These are phyloP conservation scores for Latrodectus hesperus DNA, from an alignment of 2,888 invertebrate genomes.

Conservation along the genomic window DNA sequence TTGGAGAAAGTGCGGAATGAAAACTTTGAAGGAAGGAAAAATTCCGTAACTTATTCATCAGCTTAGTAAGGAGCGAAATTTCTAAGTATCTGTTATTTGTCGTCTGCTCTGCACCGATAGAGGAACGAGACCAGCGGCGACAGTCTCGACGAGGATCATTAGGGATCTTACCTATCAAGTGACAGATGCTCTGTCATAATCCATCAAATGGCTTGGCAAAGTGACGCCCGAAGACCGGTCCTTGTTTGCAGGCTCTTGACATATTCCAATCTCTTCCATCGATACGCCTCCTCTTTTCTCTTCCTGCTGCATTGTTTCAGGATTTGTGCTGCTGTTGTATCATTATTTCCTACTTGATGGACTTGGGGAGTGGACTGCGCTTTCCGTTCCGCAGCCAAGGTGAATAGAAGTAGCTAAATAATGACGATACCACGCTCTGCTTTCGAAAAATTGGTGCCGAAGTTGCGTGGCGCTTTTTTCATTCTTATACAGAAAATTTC, in stretches of 20 bases:
- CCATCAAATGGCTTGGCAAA: conserved; percentile 55
- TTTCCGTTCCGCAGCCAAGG: too few species aligned
- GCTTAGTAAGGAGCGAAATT: conserved; percentile 16
- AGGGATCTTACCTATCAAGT: conserved; percentile 58
- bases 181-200: conserved; percentile 63
- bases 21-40: conserved; percentile 9
- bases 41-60: conserved; percentile 56
- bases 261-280: conserved; percentile 57
- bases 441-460: too few species aligned
- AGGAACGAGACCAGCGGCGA: conserved; percentile 26
- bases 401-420: too few species aligned
- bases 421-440: too few species aligned
- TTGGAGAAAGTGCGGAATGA: neutral
- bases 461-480: too few species aligned
- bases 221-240: conserved; percentile 36
- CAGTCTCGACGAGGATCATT: conserved; percentile 54
- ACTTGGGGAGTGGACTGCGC: conserved; percentile 25
- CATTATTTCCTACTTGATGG: conserved; percentile 52
- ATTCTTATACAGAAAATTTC: too few species aligned
- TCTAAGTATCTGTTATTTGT: conserved; percentile 33
- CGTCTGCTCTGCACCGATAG: conserved; percentile 35
- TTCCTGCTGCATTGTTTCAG: conserved; percentile 43
- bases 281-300: conserved; percentile 31
- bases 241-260: conserved; percentile 57
- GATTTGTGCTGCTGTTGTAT: conserved; percentile 38